Percentiles rank a stretch among this genome's conserved stretches.
phyloP scores from a whole-genome alignment of 2,888 invertebrate genomes.

The Cataglyphis albicans region DNA sequence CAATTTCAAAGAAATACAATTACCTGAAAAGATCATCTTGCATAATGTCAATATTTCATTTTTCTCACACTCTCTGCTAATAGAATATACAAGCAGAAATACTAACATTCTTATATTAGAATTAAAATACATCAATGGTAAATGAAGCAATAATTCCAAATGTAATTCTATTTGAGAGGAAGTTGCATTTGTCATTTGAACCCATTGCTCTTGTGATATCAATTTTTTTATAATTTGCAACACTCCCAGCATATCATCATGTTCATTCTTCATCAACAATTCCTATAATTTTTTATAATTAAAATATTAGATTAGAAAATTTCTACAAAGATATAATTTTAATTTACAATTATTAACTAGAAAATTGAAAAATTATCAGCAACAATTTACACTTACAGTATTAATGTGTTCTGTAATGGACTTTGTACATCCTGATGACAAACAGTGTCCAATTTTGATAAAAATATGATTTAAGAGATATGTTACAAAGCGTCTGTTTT shows the following conservation, averaged over 20 bases:
- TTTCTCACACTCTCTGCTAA: slow-evolving; percentile 72
- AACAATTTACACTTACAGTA: slow-evolving; percentile 66
- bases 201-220: slow-evolving; percentile 70
- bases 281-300: slow-evolving; percentile 54
- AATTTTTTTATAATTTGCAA: slow-evolving; percentile 71
- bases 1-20: not conserved
- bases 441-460: slow-evolving; percentile 61
- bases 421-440: slow-evolving; percentile 63
- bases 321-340: not conserved
- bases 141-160: slow-evolving; percentile 68
- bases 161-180: slow-evolving; percentile 56
- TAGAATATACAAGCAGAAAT: slow-evolving; percentile 75
- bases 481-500: slow-evolving; percentile 73
- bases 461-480: slow-evolving; percentile 71
- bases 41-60: slow-evolving; percentile 63
- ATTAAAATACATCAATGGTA: slow-evolving; percentile 75
- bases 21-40: slow-evolving; percentile 76
- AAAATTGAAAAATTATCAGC: slow-evolving; percentile 9
- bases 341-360: slow-evolving; percentile 19
- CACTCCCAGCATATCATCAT: slow-evolving; percentile 53
- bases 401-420: slow-evolving; percentile 69
- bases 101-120: slow-evolving; percentile 70
- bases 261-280: slow-evolving; percentile 48
- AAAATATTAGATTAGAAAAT: slow-evolving; percentile 16
- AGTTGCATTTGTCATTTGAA: slow-evolving; percentile 54